phyloP scores from a whole-genome alignment of 2,888 invertebrate species.

The Gibbula magus region DNA sequence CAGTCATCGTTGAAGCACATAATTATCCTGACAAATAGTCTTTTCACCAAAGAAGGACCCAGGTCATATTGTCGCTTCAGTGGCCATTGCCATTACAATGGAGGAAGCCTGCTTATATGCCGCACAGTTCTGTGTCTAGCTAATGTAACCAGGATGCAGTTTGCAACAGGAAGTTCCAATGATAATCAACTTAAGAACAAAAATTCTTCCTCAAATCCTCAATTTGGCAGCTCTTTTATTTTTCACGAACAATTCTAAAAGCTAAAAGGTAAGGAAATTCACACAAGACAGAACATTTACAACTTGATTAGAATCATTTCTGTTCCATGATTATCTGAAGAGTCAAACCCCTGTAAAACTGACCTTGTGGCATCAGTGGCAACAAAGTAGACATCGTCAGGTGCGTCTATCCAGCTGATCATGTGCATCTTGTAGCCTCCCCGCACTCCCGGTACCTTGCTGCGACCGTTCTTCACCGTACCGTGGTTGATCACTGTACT shows the following conservation, averaged over 20 bases:
- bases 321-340: neutral
- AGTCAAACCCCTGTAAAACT: neutral
- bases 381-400: conserved; percentile 96
- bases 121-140: neutral
- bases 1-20: too few relatives aligned
- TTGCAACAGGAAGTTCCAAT: neutral
- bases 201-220: too few relatives aligned
- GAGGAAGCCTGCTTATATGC: too few relatives aligned
- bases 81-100: too few relatives aligned
- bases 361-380: conserved; percentile 93
- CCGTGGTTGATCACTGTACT: conserved; percentile 63
- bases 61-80: too few relatives aligned
- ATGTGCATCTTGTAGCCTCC: conserved; percentile 85
- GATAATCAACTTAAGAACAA: neutral
- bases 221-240: too few relatives aligned
- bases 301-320: neutral
- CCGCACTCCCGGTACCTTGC: conserved; percentile 74
- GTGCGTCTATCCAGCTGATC: conserved; percentile 98
- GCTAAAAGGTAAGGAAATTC: too few relatives aligned
- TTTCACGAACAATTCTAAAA: too few relatives aligned
- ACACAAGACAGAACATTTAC: too few relatives aligned
- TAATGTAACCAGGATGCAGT: neutral
- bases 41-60: too few relatives aligned
- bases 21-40: too few relatives aligned
- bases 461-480: conserved; percentile 61